These are phyloP conservation scores for Aspidapion aeneum DNA, from an alignment of 2,888 invertebrate species.

Conservation along the genomic window DNA sequence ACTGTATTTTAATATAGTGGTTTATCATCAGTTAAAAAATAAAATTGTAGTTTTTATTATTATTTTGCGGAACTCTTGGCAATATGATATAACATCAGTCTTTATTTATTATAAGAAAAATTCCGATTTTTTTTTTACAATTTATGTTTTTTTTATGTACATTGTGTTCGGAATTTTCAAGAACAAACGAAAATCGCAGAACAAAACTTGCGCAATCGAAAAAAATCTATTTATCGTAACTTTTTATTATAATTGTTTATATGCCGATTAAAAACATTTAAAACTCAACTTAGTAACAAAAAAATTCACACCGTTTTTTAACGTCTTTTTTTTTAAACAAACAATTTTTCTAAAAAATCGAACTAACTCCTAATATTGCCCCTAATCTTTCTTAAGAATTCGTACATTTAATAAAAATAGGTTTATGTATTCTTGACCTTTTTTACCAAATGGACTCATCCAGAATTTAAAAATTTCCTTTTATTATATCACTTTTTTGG, in stretches of 20 bases:
- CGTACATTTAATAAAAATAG: too few relatives aligned
- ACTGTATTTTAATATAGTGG: constrained; percentile 43
- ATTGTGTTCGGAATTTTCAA: constrained; percentile 3
- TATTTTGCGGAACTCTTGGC: constrained; percentile 44
- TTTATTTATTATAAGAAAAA: constrained; percentile 42
- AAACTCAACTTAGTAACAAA: constrained; percentile 5
- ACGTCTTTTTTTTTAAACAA: constrained; percentile 11
- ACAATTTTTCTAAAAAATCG: constrained; percentile 31
- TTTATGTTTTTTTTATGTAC: constrained; percentile 17
- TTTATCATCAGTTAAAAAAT: constrained; percentile 29
- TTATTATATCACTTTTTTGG: too few relatives aligned
- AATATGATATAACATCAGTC: constrained; percentile 48
- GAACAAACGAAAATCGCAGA: neutral
- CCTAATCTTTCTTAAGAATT: constrained; percentile 25
- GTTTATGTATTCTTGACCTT: too few relatives aligned
- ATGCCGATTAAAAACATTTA: neutral
- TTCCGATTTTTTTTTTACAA: constrained; percentile 28
- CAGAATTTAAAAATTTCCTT: too few relatives aligned
- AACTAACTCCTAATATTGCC: constrained; percentile 43
- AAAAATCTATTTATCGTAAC: too few relatives aligned
- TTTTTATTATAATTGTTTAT: too few relatives aligned
- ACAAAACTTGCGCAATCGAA: neutral
- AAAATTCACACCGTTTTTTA: neutral
- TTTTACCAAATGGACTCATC: too few relatives aligned
- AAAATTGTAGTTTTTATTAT: constrained; percentile 31